Percentiles rank a stretch among this genome's conserved stretches.
Conservation (phyloP, 2,797 vertebrate species). For the Pampus argenteus region DNA sequence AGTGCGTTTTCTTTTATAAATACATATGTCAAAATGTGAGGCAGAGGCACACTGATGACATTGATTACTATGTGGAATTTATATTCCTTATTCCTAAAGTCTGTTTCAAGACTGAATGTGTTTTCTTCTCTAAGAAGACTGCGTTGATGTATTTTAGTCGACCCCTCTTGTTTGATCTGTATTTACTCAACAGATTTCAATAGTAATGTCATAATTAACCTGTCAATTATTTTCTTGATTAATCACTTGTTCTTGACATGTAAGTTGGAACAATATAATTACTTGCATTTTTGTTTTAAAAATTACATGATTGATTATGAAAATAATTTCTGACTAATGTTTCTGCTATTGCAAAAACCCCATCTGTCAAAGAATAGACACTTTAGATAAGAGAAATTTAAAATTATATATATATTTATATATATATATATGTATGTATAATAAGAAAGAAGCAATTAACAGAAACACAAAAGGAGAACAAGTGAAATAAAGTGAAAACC, state of each 20-base stretch:
- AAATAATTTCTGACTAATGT: too few relatives aligned
- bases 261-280: not conserved
- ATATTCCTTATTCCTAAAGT: not conserved
- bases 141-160: not conserved
- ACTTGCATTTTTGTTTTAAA: not conserved
- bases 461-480: not conserved
- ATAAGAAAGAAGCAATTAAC: not conserved
- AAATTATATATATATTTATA: too few relatives aligned
- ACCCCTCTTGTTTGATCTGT: not conserved
- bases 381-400: not conserved
- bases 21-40: not conserved
- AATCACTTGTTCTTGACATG: too few relatives aligned
- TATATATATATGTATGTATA: too few relatives aligned
- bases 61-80: not conserved
- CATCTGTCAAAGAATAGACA: not conserved
- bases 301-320: too few relatives aligned
- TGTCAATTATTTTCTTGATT: not conserved
- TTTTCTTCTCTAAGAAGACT: not conserved
- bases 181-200: not conserved
- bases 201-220: too few relatives aligned
- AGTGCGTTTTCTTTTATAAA: not conserved
- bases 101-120: not conserved
- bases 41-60: not conserved
- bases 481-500: not conserved
- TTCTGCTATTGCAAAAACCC: too few relatives aligned